phyloP scores from a whole-genome alignment of 2,888 invertebrate genomes.

The Drosophila mayaguana region DNA sequence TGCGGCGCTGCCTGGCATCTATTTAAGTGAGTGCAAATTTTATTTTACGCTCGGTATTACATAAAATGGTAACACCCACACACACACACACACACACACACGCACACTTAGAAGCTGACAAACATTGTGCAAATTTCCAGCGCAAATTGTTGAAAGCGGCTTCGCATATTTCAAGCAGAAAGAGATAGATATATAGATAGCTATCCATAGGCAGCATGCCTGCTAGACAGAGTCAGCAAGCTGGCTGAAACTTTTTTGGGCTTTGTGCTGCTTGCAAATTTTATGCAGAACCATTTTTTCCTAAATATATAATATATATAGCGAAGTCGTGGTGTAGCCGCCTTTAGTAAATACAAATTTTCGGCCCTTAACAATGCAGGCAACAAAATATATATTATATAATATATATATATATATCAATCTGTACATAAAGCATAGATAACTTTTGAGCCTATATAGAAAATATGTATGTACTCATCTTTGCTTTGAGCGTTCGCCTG shows the following conservation, averaged over 20 bases:
- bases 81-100: conserved; percentile 2
- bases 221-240: background rate
- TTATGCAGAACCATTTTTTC: conserved; percentile 51
- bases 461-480: background rate
- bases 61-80: conserved; percentile 47
- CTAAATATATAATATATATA: conserved; percentile 18
- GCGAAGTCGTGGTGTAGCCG: conserved; percentile 33
- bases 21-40: conserved; percentile 74
- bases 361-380: conserved; percentile 55
- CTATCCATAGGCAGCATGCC: background rate
- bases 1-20: conserved; percentile 50
- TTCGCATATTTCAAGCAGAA: conserved; percentile 58
- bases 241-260: conserved; percentile 30
- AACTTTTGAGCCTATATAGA: background rate
- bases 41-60: conserved; percentile 39
- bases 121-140: conserved; percentile 75
- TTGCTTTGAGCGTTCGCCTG: conserved; percentile 5
- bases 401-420: background rate
- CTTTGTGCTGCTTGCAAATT: conserved; percentile 56
- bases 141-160: conserved; percentile 71
- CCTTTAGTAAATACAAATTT: conserved; percentile 66
- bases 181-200: conserved; percentile 35
- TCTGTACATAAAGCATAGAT: background rate
- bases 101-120: conserved; percentile 36
- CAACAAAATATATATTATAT: conserved; percentile 14